Evolutionary conservation across 2,113 vertebrate species (phyloP), one percentile per base, ranked within the genome.

Genomic region (Hymenochirus boettgeri): DNA sequence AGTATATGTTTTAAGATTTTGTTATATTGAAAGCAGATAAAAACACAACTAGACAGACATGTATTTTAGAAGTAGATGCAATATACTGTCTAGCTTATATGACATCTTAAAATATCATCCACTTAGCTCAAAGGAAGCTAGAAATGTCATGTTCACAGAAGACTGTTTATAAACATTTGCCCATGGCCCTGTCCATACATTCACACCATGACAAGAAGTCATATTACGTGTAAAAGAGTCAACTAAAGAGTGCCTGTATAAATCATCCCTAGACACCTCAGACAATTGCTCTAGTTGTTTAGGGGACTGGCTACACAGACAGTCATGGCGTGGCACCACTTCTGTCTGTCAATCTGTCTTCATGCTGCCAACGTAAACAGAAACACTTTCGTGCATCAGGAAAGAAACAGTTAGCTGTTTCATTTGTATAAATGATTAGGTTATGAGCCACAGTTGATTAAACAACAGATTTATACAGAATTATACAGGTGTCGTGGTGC

Each of bases 211-310:
- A 54, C 52, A 54, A 54, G 15, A 27, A 31, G 53, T 33, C 53
- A 9, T 56, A 17, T n/a, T 29, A 47, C 24, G 10, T 47, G n/a
- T 27, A 60, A 47, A 29, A 29, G 39, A 47, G 17, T 21, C 46
- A 25, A 24, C 37, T 26, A 18, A 47, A 35, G 33, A 35, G 33
- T 35, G 33, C 33, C 33, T 15, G 39, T 56, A 33, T 39, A 37
- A 57, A 10, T 37, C 13, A 39, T 23, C 22, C 21, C 13, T 25
- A 47, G 57, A 53, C 57, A 45, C 10, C 15, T 2, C 23, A 19
- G 23, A 60, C 42, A 60, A 60, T 60, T 17, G 15, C 19, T 45
- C 39, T 60, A 29, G 46, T 60, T 60, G 24, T 10, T 29, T 25
- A 31, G 25, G 12, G 25, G 26, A 1, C 24, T 17, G 52, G 25